Conservation (phyloP, 2,113 vertebrate genomes). For the Onychorhynchus coronatus region DNA sequence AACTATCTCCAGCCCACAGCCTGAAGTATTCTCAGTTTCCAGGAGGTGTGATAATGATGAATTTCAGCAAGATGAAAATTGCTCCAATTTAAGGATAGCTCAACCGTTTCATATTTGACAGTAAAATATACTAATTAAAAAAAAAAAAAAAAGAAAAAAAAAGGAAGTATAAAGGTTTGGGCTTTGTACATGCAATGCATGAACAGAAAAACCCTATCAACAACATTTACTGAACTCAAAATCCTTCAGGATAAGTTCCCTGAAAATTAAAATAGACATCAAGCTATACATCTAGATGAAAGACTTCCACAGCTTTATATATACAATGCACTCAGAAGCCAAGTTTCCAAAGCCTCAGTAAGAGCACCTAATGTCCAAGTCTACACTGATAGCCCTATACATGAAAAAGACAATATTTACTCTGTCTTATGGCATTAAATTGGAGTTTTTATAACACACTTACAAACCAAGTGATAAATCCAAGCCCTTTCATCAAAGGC, state of each 20-base stretch:
- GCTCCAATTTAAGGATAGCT: not conserved
- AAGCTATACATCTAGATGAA: not conserved
- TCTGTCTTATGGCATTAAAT: not conserved
- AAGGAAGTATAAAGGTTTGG: not conserved
- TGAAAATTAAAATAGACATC: constrained; percentile 16
- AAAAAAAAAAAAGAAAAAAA: not conserved
- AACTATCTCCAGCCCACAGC: not conserved
- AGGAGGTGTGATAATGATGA: not conserved
- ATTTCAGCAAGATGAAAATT: not conserved
- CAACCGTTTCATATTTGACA: not conserved
- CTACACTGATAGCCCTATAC: not conserved
- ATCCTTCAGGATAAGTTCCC: not conserved
- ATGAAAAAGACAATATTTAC: constrained; percentile 1
- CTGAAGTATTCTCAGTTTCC: not conserved
- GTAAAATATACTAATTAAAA: not conserved
- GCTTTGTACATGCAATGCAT: not conserved
- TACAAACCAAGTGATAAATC: not conserved
- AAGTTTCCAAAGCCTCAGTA: not conserved
- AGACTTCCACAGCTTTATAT: not conserved
- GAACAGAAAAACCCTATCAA: not conserved
- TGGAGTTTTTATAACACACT: not conserved
- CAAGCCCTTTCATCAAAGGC: not conserved
- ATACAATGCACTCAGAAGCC: not conserved
- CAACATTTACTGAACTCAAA: not conserved
- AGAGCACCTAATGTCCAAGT: not conserved